phyloP scores from a whole-genome alignment of 2,888 invertebrate species.

The Neoitamus cyanurus region DNA sequence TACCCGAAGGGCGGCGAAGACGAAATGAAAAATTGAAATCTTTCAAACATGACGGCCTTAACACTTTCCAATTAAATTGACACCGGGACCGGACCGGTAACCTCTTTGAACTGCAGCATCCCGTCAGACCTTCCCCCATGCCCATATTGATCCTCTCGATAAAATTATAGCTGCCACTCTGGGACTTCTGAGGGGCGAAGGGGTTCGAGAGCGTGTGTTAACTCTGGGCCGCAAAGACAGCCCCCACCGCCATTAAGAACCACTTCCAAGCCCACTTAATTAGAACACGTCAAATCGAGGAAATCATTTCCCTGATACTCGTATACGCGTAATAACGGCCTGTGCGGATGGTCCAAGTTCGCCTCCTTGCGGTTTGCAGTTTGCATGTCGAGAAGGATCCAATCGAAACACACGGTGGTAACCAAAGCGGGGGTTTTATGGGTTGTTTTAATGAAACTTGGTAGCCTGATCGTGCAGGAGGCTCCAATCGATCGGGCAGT shows the following conservation, averaged over 20 bases:
- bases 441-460: constrained; percentile 8
- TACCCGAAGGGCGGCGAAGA: background rate
- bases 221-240: background rate
- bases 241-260: background rate
- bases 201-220: background rate
- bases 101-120: constrained; percentile 1
- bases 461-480: background rate
- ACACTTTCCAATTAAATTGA: constrained; percentile 49
- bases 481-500: background rate
- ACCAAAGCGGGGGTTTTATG: background rate
- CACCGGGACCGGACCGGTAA: constrained; percentile 34
- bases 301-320: background rate
- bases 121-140: background rate
- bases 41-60: constrained; percentile 46
- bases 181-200: constrained; percentile 1
- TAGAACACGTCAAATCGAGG: background rate
- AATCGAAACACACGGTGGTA: background rate
- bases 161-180: constrained; percentile 18
- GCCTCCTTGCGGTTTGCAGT: background rate
- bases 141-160: constrained; percentile 7
- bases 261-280: background rate
- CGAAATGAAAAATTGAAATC: constrained; percentile 45
- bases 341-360: background rate
- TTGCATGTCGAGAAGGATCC: background rate
- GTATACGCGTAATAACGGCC: background rate